Evolutionary conservation across 2,797 vertebrate species (phyloP).

Genomic region (Ispidina picta): DNA sequence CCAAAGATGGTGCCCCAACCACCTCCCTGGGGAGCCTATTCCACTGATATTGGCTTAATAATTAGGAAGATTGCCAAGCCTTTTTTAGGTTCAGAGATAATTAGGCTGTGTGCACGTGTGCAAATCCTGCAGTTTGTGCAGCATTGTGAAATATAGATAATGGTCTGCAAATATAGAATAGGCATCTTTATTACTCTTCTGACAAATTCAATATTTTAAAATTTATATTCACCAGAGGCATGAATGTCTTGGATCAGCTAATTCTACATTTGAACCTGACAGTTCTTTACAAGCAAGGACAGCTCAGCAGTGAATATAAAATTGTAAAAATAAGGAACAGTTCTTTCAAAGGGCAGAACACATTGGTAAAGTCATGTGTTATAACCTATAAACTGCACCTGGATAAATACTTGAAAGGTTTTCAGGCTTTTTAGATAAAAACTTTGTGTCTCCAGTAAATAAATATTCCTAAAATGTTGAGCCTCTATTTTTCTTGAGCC

Average conservation of each 20-base stretch:
- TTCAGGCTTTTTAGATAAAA: constrained; percentile 21
- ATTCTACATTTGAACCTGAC: constrained; percentile 51
- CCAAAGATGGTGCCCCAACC: no score
- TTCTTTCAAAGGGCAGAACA: constrained; percentile 16
- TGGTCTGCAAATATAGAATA: neutral
- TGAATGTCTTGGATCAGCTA: constrained; percentile 28
- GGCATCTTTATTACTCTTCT: neutral
- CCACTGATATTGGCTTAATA: neutral
- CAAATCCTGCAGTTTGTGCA: neutral
- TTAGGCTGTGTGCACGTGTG: accelerated
- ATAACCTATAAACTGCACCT: neutral
- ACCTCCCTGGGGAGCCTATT: no score
- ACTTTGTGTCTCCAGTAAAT: constrained; percentile 2
- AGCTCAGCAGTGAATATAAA: constrained; percentile 43
- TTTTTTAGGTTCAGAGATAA: neutral
- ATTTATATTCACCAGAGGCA: neutral
- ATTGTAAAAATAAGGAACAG: constrained; percentile 19
- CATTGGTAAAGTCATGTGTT: constrained; percentile 9
- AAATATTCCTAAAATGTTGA: neutral
- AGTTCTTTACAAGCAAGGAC: constrained; percentile 37
- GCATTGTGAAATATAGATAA: neutral
- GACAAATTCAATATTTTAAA: neutral
- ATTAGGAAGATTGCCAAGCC: neutral
- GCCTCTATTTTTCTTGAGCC: neutral
- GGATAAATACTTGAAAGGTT: constrained; percentile 9